Evolutionary conservation across 2,888 invertebrate species (phyloP).

Genomic region (Pseudococcus jackbeardsleyi): DNA sequence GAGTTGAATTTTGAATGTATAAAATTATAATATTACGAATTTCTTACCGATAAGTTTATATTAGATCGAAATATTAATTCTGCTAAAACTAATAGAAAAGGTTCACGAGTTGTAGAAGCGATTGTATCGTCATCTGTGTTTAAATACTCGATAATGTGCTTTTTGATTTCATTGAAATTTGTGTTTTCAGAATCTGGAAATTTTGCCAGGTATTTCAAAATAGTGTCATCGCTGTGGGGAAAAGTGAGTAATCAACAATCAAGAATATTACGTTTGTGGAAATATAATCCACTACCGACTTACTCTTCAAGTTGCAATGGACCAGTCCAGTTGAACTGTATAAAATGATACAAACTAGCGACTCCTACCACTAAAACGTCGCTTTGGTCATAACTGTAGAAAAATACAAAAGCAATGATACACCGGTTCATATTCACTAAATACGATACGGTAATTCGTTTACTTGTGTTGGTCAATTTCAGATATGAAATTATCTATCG

Average conservation of each 20-base stretch:
- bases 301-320: slow-evolving; percentile 70
- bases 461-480: background rate
- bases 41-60: background rate
- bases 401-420: background rate
- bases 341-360: slow-evolving; percentile 79
- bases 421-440: background rate
- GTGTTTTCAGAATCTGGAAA: background rate
- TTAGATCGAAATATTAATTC: slow-evolving; percentile 70
- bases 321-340: slow-evolving; percentile 87
- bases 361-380: slow-evolving; percentile 75
- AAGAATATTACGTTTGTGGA: background rate
- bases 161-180: slow-evolving; percentile 31
- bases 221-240: background rate
- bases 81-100: slow-evolving; percentile 69
- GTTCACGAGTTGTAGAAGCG: slow-evolving; percentile 19
- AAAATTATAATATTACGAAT: background rate
- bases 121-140: slow-evolving; percentile 36
- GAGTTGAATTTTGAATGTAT: background rate
- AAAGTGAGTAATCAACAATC: background rate
- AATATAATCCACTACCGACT: background rate
- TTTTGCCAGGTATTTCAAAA: slow-evolving; percentile 10
- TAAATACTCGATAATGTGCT: slow-evolving; percentile 20
- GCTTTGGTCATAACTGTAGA: slow-evolving; percentile 68
- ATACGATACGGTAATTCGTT: background rate
- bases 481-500: slow-evolving; percentile 6